phyloP scores from a whole-genome alignment of 2,113 vertebrate species.

The Myotis davidii region DNA sequence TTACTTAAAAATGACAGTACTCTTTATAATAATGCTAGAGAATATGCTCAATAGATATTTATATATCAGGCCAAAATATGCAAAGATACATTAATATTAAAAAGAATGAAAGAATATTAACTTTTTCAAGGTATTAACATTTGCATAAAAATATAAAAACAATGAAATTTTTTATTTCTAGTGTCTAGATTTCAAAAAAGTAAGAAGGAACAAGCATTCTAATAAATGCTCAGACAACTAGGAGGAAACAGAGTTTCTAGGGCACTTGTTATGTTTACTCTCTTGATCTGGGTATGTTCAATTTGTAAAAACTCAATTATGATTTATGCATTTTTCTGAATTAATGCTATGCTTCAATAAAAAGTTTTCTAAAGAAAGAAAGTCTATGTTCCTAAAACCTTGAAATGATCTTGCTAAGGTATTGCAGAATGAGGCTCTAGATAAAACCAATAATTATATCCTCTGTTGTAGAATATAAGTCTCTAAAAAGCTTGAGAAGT shows the following conservation, averaged over 20 bases:
- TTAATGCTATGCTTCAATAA: not conserved
- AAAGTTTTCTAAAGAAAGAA: conserved; percentile 26
- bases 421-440: not conserved
- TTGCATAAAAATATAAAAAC: not conserved
- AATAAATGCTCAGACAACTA: not conserved
- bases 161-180: not conserved
- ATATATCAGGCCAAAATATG: not conserved
- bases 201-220: not conserved
- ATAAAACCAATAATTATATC: not conserved
- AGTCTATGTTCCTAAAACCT: not conserved
- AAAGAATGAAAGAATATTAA: conserved; percentile 19
- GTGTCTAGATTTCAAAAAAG: not conserved
- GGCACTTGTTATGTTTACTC: not conserved
- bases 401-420: not conserved
- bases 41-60: conserved; percentile 2
- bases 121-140: not conserved
- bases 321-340: not conserved
- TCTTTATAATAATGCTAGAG: not conserved
- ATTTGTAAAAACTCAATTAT: not conserved
- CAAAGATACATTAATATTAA: not conserved
- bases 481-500: not conserved
- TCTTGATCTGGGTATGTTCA: not conserved
- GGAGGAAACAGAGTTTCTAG: not conserved
- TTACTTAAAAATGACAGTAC: not conserved
- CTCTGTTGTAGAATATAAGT: not conserved